phyloP scores from a whole-genome alignment of 2,888 invertebrate species.

The Leptopilina drosophilae region DNA sequence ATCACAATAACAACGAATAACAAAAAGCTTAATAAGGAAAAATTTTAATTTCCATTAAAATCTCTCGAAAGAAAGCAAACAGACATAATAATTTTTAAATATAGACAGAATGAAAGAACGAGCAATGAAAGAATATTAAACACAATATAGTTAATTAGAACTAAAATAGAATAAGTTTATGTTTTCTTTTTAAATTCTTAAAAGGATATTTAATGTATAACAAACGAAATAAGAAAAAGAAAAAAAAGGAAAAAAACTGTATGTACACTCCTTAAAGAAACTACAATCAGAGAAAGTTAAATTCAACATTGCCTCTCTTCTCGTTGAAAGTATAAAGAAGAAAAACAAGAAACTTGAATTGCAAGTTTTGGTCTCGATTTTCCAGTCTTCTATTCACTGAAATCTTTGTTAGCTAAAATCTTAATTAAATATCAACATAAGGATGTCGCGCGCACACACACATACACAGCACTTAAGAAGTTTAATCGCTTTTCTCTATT shows the following conservation, averaged over 20 bases:
- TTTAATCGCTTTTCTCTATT: background rate
- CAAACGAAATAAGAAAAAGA: background rate
- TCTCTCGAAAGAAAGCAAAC: too few species aligned
- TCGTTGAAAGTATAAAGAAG: background rate
- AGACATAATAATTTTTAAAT: too few species aligned
- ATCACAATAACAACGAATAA: too few species aligned
- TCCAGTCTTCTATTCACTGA: background rate
- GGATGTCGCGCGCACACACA: background rate
- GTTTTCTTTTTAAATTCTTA: too few species aligned
- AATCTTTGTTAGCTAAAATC: background rate
- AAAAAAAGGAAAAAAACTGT: too few species aligned
- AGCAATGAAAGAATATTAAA: too few species aligned
- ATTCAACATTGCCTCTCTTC: background rate
- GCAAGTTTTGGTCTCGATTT: background rate
- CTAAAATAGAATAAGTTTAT: too few species aligned
- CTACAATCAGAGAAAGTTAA: conserved; percentile 14
- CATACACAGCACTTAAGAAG: background rate
- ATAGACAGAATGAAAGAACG: too few species aligned
- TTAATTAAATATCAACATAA: conserved; percentile 15
- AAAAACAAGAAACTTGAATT: conserved; percentile 16
- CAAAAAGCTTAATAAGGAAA: too few species aligned
- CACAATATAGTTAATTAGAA: too few species aligned
- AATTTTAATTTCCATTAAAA: too few species aligned
- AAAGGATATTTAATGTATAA: too few species aligned
- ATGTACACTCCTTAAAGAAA: background rate